These are phyloP conservation scores for Hydriomena furcata DNA, from an alignment of 2,888 invertebrate genomes.

Conservation along the genomic window DNA sequence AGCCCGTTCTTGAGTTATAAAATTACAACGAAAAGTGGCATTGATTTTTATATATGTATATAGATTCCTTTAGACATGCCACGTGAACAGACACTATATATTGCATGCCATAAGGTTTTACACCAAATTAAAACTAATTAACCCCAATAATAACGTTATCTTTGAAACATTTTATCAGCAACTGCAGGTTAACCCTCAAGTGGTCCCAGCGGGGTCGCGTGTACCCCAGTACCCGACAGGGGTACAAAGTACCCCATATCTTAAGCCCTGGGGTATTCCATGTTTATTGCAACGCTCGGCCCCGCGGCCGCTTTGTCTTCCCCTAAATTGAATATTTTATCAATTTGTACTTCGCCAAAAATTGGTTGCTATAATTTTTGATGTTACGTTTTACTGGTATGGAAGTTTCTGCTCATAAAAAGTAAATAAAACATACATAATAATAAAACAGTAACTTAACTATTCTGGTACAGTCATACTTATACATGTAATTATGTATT, in stretches of 20 bases:
- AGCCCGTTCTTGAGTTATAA: too few relatives aligned
- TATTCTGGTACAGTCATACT: too few relatives aligned
- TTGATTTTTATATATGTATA: too few relatives aligned
- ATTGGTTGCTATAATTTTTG: constrained; percentile 40
- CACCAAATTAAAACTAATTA: constrained; percentile 37
- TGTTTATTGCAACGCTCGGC: constrained; percentile 55
- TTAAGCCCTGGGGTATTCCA: constrained; percentile 49
- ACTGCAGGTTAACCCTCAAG: constrained; percentile 59
- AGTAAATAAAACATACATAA: too few relatives aligned
- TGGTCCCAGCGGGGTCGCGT: constrained; percentile 72
- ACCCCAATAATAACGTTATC: constrained; percentile 50
- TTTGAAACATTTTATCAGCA: constrained; percentile 40
- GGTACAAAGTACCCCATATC: constrained; percentile 33
- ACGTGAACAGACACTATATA: background rate
- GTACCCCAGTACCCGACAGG: constrained; percentile 48
- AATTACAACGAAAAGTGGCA: too few relatives aligned
- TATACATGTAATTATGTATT: too few relatives aligned
- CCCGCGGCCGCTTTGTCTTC: constrained; percentile 49
- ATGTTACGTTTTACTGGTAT: constrained; percentile 6
- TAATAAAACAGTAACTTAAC: too few relatives aligned
- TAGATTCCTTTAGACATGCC: background rate
- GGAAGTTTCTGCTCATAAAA: background rate
- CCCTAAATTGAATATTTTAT: constrained; percentile 69
- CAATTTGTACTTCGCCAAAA: constrained; percentile 56
- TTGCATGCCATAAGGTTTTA: constrained; percentile 21